Conservation (phyloP, 1,140 invertebrate genomes). For the Philopotamus ludificatus region DNA sequence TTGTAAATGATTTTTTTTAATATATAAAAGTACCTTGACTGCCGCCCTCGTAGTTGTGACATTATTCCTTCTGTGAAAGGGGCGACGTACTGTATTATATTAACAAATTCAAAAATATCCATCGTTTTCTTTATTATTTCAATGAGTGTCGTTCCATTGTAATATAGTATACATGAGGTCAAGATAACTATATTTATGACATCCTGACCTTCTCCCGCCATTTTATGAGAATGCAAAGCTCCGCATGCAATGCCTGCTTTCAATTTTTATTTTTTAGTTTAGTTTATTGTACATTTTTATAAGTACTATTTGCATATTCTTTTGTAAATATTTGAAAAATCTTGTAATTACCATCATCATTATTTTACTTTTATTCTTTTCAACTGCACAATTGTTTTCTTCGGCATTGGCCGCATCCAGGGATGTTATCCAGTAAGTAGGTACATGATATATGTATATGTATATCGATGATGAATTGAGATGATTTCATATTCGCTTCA, state of each 20-base stretch:
- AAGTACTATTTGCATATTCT: conserved; percentile 50
- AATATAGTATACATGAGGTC: conserved; percentile 53
- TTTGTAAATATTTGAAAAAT: conserved; percentile 55
- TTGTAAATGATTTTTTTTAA: conserved; percentile 42
- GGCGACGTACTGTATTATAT: conserved; percentile 56
- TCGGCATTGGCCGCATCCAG: conserved; percentile 69
- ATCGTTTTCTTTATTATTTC: conserved; percentile 57
- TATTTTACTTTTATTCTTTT: conserved; percentile 72
- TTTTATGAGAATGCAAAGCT: conserved; percentile 58
- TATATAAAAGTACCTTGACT: conserved; percentile 53
- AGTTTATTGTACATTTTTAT: conserved; percentile 53
- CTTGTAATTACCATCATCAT: conserved; percentile 62
- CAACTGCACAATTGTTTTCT: conserved; percentile 75
- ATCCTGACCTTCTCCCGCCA: conserved; percentile 58
- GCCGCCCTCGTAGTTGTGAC: conserved; percentile 58
- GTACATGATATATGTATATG: conserved; percentile 46
- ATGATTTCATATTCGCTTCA: conserved; percentile 28
- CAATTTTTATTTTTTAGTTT: conserved; percentile 56
- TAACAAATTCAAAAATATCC: conserved; percentile 54
- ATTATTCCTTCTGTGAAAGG: conserved; percentile 59
- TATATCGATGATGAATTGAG: conserved; percentile 37
- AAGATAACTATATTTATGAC: conserved; percentile 55
- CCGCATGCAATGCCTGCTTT: conserved; percentile 65
- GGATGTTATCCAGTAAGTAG: conserved; percentile 84
- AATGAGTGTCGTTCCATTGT: conserved; percentile 59